phyloP scores from a whole-genome alignment of 2,113 vertebrate genomes.

The Spea bombifrons region DNA sequence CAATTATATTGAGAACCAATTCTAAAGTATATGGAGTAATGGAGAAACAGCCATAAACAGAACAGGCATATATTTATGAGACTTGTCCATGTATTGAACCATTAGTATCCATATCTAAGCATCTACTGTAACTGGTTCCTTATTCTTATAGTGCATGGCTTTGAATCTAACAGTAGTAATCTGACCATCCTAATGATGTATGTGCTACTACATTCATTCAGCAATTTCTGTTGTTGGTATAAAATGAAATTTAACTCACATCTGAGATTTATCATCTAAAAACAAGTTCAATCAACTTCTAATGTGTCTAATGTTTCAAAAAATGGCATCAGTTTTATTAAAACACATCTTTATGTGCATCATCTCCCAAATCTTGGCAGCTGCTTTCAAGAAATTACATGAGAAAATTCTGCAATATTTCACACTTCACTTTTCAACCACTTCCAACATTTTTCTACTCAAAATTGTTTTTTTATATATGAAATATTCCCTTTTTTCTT shows the following conservation, averaged over 20 bases:
- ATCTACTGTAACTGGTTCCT: too few species aligned
- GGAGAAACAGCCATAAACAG: too few species aligned
- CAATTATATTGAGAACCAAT: too few species aligned
- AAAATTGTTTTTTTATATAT: not conserved
- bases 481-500: not conserved
- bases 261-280: conserved; percentile 4
- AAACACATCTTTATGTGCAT: conserved; percentile 19
- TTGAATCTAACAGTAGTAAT: not conserved
- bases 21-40: too few species aligned
- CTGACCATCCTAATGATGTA: not conserved
- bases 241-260: not conserved
- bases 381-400: not conserved
- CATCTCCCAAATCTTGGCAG: not conserved
- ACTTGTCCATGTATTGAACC: too few species aligned
- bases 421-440: conserved; percentile 15
- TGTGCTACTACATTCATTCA: not conserved
- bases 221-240: conserved; percentile 2
- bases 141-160: too few species aligned
- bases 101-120: too few species aligned
- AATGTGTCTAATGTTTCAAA: conserved; percentile 20
- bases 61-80: too few species aligned
- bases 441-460: conserved; percentile 12
- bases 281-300: conserved; percentile 26
- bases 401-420: conserved; percentile 17
- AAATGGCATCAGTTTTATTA: conserved; percentile 27